These are phyloP conservation scores for Cladopsammia gracilis DNA, from an alignment of 64 coral and sea anemone genomes.

Conservation along the genomic window DNA sequence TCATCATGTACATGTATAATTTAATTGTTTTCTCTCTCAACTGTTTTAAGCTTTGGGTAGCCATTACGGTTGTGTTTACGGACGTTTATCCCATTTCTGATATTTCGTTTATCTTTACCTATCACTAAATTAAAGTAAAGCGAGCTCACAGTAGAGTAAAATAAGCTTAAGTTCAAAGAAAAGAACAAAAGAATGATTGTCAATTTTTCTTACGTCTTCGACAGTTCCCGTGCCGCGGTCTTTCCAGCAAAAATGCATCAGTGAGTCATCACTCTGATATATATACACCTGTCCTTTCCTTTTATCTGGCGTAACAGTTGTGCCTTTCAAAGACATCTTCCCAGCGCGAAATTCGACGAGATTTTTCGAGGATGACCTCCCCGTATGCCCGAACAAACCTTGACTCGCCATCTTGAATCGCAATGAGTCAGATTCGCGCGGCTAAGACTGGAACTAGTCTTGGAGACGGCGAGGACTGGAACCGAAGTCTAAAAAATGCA, in stretches of 20 bases:
- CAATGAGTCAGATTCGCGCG: slow-evolving; percentile 6
- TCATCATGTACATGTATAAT: no score
- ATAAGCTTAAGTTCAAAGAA: not conserved
- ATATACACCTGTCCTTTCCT: slow-evolving; percentile 97
- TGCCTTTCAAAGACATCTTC: slow-evolving; percentile 97
- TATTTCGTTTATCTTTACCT: no score
- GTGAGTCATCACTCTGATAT: slow-evolving; percentile 95
- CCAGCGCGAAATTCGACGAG: slow-evolving; percentile 98
- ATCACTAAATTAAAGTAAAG: no score
- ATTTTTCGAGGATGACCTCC: slow-evolving; percentile 88
- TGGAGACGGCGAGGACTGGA: not conserved
- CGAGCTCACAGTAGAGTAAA: not conserved
- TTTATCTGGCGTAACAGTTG: slow-evolving; percentile 98
- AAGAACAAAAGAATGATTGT: not conserved
- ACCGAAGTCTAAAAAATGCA: not conserved
- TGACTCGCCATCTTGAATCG: slow-evolving; percentile 83
- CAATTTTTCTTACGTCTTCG: slow-evolving; percentile 86
- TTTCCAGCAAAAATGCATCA: slow-evolving; percentile 99
- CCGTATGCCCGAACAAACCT: slow-evolving; percentile 85
- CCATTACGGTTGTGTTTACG: no score
- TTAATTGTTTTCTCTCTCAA: no score
- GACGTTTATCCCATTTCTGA: no score
- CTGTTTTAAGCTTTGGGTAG: no score
- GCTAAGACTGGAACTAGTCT: not conserved
- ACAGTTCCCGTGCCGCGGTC: slow-evolving; percentile 87